phyloP scores from a whole-genome alignment of 2,113 vertebrate species.

The Malurus elegans region DNA sequence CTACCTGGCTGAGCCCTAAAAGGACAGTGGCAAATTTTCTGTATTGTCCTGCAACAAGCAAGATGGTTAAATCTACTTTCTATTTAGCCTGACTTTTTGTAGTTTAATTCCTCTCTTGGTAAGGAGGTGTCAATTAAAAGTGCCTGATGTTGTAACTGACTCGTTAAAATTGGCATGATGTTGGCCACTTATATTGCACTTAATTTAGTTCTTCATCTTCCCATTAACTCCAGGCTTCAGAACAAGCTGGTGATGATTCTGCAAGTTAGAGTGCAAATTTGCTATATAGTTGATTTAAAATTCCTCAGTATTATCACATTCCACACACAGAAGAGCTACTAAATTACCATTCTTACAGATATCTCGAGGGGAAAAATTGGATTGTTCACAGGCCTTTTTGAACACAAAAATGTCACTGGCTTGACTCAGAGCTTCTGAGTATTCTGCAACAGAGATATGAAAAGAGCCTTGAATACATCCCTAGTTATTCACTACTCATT shows the following conservation, averaged over 20 bases:
- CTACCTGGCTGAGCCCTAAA: background rate
- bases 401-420: background rate
- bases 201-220: background rate
- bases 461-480: background rate
- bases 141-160: background rate
- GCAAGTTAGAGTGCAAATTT: background rate
- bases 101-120: background rate
- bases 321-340: background rate
- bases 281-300: background rate
- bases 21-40: background rate
- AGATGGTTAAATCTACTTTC: background rate
- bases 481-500: background rate
- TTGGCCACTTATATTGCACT: background rate
- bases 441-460: background rate
- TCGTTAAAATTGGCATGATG: background rate
- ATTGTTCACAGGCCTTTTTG: background rate
- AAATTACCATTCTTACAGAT: background rate
- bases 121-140: background rate
- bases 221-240: background rate
- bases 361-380: background rate
- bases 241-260: background rate
- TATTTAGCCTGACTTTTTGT: background rate
- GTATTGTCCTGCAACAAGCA: background rate
- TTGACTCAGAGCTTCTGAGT: background rate
- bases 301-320: background rate